Conservation (phyloP, 2,888 invertebrate genomes). For the Arge pagana region DNA sequence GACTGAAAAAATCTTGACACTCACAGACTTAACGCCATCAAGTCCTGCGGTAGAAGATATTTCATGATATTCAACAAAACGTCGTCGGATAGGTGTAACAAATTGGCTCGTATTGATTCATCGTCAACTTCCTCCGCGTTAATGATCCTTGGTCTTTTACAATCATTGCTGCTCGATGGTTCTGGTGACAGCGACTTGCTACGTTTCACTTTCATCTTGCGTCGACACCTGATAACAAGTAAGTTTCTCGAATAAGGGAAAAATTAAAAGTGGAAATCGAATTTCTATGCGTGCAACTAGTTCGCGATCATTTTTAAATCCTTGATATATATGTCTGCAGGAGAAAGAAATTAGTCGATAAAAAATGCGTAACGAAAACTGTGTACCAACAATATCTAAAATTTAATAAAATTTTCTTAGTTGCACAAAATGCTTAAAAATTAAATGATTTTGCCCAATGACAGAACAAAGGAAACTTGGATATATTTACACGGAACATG, state of each 20-base stretch:
- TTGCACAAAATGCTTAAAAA: no score
- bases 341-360: constrained; percentile 3
- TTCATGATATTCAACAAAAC: constrained; percentile 62
- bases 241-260: background rate
- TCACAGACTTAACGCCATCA: constrained; percentile 63
- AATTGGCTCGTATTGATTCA: constrained; percentile 34
- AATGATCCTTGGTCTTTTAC: constrained; percentile 39
- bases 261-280: background rate
- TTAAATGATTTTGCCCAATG: no score
- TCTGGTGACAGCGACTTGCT: constrained; percentile 50
- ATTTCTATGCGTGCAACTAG: no score
- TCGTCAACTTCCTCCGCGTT: constrained; percentile 32
- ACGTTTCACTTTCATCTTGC: constrained; percentile 48
- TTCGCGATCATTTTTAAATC: no score
- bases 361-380: background rate
- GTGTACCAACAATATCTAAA: background rate
- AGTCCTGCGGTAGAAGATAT: constrained; percentile 57
- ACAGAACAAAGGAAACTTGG: background rate
- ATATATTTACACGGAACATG: constrained; percentile 10
- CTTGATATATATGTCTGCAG: constrained; percentile 3
- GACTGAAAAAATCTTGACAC: constrained; percentile 37
- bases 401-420: no score
- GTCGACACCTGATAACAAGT: constrained; percentile 29
- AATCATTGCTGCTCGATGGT: constrained; percentile 45
- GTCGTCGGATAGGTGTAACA: constrained; percentile 65